Conservation (phyloP, 2,888 invertebrate species). For the Stenolophus ochropezus region DNA sequence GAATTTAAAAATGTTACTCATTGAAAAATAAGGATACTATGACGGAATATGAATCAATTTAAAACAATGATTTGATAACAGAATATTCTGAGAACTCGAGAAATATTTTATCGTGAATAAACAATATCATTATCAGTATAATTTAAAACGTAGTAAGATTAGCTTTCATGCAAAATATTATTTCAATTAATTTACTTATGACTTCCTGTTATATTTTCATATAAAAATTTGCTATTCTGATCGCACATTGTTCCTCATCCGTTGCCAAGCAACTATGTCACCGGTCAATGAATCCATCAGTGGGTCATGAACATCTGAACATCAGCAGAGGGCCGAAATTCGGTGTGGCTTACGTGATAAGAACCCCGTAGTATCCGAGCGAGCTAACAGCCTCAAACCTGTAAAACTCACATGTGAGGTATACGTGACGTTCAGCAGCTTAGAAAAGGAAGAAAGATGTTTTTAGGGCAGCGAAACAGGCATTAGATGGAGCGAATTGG, state of each 20-base stretch:
- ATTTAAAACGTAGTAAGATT: background rate
- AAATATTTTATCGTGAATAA: background rate
- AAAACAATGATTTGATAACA: background rate
- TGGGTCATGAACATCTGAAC: background rate
- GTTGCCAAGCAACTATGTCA: conserved; percentile 2
- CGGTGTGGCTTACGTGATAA: conserved; percentile 7
- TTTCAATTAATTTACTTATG: background rate
- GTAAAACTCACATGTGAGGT: background rate
- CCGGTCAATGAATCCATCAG: background rate
- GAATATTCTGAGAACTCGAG: background rate
- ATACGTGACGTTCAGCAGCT: background rate
- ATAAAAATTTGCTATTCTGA: background rate
- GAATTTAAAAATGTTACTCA: background rate
- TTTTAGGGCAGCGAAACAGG: background rate
- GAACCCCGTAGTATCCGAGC: background rate
- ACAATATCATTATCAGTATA: background rate
- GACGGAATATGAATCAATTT: background rate
- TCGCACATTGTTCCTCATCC: background rate
- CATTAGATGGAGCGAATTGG: background rate
- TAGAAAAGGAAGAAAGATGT: background rate
- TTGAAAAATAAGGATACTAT: too few species aligned
- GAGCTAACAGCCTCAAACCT: background rate
- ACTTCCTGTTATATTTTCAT: background rate
- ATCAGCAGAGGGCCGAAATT: background rate
- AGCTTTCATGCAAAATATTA: background rate